Evolutionary conservation across 2,797 vertebrate genomes (phyloP).

Genomic region (Myripristis murdjan): DNA sequence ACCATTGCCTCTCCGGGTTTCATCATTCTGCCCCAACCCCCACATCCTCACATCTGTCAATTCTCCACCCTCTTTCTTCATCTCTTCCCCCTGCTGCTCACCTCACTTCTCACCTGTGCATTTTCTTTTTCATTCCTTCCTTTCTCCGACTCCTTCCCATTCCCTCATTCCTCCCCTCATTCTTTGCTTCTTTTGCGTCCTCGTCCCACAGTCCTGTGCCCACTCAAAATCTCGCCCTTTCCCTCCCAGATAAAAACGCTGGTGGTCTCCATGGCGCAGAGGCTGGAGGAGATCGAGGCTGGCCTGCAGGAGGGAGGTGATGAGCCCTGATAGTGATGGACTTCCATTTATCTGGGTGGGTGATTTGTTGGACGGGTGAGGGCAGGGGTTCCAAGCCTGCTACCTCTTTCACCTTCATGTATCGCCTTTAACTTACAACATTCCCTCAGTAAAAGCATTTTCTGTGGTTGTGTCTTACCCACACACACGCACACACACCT

Average conservation of each 20-base stretch:
- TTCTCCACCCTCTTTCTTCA: constrained; percentile 56
- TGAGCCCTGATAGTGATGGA: constrained; percentile 37
- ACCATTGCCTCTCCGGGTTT: constrained; percentile 55
- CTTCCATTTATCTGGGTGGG: not conserved
- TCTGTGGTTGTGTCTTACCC: constrained; percentile 51
- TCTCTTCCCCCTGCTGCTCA: constrained; percentile 56
- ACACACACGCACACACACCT: constrained; percentile 19
- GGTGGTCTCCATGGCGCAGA: constrained; percentile 84
- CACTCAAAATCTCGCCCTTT: constrained; percentile 5
- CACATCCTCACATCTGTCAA: constrained; percentile 57
- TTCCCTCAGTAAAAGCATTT: constrained; percentile 6
- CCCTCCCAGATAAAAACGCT: constrained; percentile 84
- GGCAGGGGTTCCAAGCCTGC: constrained; percentile 3
- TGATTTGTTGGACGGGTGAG: constrained; percentile 34
- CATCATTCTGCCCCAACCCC: constrained; percentile 28
- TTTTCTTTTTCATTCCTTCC: constrained; percentile 38
- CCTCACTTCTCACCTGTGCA: constrained; percentile 73
- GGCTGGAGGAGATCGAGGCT: constrained; percentile 79
- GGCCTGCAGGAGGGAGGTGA: constrained; percentile 64
- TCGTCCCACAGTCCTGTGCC: not conserved
- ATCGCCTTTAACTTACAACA: constrained; percentile 12
- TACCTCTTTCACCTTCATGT: not conserved
- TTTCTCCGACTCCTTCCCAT: constrained; percentile 6
- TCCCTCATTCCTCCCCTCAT: constrained; percentile 14
- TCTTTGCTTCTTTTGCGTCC: constrained; percentile 1